These are phyloP conservation scores for Drosophila anomelani DNA, from an alignment of 2,888 invertebrate species.

Conservation along the genomic window DNA sequence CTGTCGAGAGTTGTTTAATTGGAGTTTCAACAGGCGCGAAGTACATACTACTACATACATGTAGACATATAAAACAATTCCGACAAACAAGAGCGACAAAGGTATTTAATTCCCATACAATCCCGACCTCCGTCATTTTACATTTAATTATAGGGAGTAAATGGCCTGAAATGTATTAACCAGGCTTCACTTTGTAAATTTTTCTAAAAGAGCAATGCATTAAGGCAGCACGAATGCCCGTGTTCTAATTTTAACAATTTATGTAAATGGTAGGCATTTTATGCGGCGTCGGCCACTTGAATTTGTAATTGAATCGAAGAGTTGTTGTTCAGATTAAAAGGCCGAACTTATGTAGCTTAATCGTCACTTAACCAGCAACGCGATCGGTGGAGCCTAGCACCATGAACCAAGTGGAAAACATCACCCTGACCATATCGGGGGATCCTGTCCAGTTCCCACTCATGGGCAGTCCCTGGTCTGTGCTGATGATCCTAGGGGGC, in stretches of 20 bases:
- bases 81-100: not conserved
- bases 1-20: slow-evolving; percentile 37
- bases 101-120: not conserved
- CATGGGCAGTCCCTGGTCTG: slow-evolving; percentile 56
- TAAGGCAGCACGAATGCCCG: not conserved
- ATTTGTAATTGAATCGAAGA: slow-evolving; percentile 14
- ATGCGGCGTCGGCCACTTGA: not conserved
- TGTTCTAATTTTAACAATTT: not conserved
- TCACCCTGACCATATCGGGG: slow-evolving; percentile 25
- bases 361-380: not conserved
- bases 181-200: not conserved
- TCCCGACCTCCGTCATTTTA: not conserved
- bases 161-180: not conserved
- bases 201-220: not conserved
- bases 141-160: not conserved
- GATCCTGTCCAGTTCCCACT: slow-evolving; percentile 49
- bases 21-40: slow-evolving; percentile 25
- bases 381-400: not conserved
- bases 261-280: slow-evolving; percentile 14
- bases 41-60: not conserved
- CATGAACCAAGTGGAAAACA: slow-evolving; percentile 18
- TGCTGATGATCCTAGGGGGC: slow-evolving; percentile 2
- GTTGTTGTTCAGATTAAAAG: not conserved
- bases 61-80: slow-evolving; percentile 10
- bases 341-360: slow-evolving; percentile 1